Evolutionary conservation across 2,797 vertebrate species (phyloP), one percentile per base, ranked within the genome.

Genomic region (Holocentrus rufus): DNA sequence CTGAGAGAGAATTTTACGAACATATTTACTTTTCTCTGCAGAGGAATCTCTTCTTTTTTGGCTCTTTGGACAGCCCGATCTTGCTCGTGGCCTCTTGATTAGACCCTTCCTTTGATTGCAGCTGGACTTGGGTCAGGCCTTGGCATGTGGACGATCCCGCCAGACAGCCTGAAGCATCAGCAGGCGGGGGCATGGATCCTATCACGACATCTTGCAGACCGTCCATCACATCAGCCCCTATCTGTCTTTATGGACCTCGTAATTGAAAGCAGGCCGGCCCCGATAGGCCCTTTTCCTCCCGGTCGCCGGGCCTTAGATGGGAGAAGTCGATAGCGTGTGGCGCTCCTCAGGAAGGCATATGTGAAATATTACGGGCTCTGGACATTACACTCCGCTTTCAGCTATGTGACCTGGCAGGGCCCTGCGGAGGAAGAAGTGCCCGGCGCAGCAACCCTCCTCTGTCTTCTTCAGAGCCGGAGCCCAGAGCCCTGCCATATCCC

Each of bases 261-360:
- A 84, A 92, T 86, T 90, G 77, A 85, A 92, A 88, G 76, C 90
- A 91, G 87, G 54, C 61, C 8, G 18, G n/a, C n/a, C 53, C 65
- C 9, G 59, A 80, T 80, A 49, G 60, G 52, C 47, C 62, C 39
- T 79, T 77, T 69, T 46, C 53, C 65, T 60, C 67, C 54, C 25
- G 20, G 39, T 69, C 85, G 69, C 72, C 7, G 47, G 65, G 74
- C 70, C 75, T 72, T 3, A 85, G 82, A 85, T 85, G 67, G 81
- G 77, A 86, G 87, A 74, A 84, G 82, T 85, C 15, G 59, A 85
- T 82, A 74, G 79, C 7, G 74, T 49, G 82, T 85, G 80, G 53
- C 69, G 62, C 57, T 82, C 67, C 65, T 83, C 74, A 47, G 63
- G n/a, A 77, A 86, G 78, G 79, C 88, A 87, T 25, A 86, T 89